Percentiles rank a stretch among this genome's conserved stretches.
These are phyloP conservation scores for rabbit (Oryctolagus cuniculus) DNA, from an alignment of 2,113 vertebrate genomes.

Conservation along the genomic window DNA sequence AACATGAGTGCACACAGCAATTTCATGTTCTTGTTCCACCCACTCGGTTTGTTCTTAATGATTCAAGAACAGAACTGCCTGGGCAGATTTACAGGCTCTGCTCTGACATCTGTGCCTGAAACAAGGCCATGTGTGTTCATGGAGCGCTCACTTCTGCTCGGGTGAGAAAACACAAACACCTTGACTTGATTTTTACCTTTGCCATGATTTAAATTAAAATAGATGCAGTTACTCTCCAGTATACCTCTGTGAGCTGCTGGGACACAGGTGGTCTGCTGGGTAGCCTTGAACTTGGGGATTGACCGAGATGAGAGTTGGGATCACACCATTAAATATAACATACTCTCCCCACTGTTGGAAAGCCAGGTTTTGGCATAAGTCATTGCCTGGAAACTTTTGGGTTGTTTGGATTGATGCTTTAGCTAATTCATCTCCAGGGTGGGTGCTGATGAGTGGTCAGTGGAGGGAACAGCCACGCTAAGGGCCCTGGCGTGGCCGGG, in stretches of 20 bases:
- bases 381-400: background rate
- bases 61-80: slow-evolving; percentile 87
- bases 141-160: slow-evolving; percentile 60
- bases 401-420: background rate
- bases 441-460: no score
- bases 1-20: slow-evolving; percentile 85
- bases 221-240: slow-evolving; percentile 23
- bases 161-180: slow-evolving; percentile 57
- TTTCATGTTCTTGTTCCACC: slow-evolving; percentile 89
- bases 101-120: slow-evolving; percentile 87
- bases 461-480: background rate
- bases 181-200: slow-evolving; percentile 71
- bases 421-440: background rate
- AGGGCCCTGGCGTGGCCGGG: background rate
- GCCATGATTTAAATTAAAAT: slow-evolving; percentile 63
- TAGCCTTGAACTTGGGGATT: background rate
- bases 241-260: background rate
- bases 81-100: slow-evolving; percentile 85
- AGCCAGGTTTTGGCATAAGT: background rate
- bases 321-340: background rate
- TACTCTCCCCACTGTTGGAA: background rate
- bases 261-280: background rate
- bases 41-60: slow-evolving; percentile 87
- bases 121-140: slow-evolving; percentile 78
- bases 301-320: background rate